A percentile compares a stretch with the other conserved stretches of the same genome.
Evolutionary conservation across 2,113 vertebrate genomes (phyloP).

Genomic region (Oenanthe melanoleuca): DNA sequence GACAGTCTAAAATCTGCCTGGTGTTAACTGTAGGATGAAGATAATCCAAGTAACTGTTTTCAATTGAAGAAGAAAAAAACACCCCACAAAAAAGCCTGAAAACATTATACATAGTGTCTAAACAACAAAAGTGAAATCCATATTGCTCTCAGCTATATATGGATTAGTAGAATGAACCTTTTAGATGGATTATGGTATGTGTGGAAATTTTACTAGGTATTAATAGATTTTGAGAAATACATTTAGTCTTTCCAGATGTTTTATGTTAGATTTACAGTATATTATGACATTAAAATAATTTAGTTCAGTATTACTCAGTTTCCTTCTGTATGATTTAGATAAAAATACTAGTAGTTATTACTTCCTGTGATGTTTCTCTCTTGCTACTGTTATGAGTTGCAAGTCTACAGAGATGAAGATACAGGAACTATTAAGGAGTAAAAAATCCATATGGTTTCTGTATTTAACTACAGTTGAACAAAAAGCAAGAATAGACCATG

Average conservation of each 20-base stretch:
- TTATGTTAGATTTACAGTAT: not conserved
- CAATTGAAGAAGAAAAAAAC: not conserved
- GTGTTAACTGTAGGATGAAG: not conserved
- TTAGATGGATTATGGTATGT: not conserved
- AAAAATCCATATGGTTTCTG: not conserved
- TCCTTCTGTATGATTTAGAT: not conserved
- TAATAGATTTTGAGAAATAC: not conserved
- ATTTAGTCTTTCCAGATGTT: not conserved
- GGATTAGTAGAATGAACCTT: not conserved
- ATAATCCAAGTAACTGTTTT: not conserved
- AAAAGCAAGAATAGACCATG: not conserved
- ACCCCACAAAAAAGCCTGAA: not conserved
- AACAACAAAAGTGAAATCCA: not conserved
- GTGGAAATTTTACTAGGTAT: not conserved
- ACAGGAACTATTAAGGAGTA: not conserved
- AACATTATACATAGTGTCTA: not conserved
- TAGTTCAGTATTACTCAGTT: not conserved
- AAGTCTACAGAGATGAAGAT: not conserved
- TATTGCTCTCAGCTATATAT: not conserved
- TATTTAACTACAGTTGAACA: not conserved
- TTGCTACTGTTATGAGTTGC: not conserved
- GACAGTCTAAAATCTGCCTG: not conserved
- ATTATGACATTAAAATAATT: conserved; percentile 5
- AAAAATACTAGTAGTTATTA: not conserved
- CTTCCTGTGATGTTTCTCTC: not conserved